Evolutionary conservation across 2,113 vertebrate species (phyloP).

Genomic region (Poicephalus meyeri): DNA sequence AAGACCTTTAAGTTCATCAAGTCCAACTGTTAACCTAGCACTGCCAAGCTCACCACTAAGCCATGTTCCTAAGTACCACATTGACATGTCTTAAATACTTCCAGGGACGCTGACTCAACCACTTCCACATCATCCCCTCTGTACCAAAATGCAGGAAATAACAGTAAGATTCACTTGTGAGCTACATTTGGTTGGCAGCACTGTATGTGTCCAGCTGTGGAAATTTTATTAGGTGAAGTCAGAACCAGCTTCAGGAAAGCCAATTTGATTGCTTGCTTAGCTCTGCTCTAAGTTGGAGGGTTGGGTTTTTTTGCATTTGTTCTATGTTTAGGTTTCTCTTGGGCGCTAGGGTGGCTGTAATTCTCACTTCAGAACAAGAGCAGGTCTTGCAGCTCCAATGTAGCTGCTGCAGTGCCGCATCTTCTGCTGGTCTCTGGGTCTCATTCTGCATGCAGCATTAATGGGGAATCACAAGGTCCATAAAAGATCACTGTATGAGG

Average conservation of each 20-base stretch:
- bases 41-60: background rate
- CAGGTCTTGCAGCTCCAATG: background rate
- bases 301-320: background rate
- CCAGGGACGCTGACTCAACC: background rate
- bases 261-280: background rate
- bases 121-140: background rate
- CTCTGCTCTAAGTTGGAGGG: background rate
- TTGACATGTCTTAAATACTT: background rate
- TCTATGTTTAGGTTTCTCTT: background rate
- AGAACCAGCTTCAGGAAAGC: background rate
- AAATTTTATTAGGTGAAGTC: background rate
- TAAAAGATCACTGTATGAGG: background rate
- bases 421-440: background rate
- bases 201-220: background rate
- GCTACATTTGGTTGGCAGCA: background rate
- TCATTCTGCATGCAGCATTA: background rate
- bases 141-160: background rate
- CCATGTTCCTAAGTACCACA: background rate
- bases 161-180: background rate
- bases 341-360: background rate
- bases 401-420: background rate
- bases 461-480: background rate
- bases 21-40: background rate
- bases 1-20: background rate
- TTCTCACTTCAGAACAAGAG: background rate